Base-by-base conservation (phyloP, 2,888 invertebrate genomes). In the Furcula furcula region DNA sequence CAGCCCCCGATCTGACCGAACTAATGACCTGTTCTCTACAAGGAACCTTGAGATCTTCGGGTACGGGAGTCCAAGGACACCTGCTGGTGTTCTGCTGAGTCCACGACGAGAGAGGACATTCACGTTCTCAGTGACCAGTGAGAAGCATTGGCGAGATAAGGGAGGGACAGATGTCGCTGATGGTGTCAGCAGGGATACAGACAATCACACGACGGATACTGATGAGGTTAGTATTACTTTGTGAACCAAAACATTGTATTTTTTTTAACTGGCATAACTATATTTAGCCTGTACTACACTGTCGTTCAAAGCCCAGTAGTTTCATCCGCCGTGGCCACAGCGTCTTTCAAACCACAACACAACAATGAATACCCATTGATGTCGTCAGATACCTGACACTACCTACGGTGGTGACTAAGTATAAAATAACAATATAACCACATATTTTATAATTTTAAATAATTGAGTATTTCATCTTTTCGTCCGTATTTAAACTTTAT, bases 141-240 rank as follows among this genome's bases (percentile, higher is more conserved):
- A 87, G 61, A 88, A 87, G 49, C 87, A 87, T 50, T 87, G 87
- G 86, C 50, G 83, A 39, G 87, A 88, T 40, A 88, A 87, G 73
- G 87, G 87, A 0, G 87, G 87, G 47, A 88, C 87, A 48, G 82
- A 83, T 34, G 75, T 79, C 0, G 79, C 80, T 26, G 86, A 87
- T 42, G 84, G 77, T 0, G 55, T 79, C 0, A 40, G 53, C 2
- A 27, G 36, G 4, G 34, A 14, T 14, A 14, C 12, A 10, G 21
- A 7, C 1, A 21, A 10, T 9, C 13, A n/a, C n/a, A n/a, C 16
- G 41, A 46, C 25, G 54, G 73, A 75, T 25, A 45, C 72, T 50
- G 86, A 87, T 60, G 85, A 77, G 81, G 86, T 86, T 46, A 71
- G 82, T 40, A 9, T n/a, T 9, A 15, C 12, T 23, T 23, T 23